Conservation (phyloP, 2,797 vertebrate species). For the Ispidina picta region DNA sequence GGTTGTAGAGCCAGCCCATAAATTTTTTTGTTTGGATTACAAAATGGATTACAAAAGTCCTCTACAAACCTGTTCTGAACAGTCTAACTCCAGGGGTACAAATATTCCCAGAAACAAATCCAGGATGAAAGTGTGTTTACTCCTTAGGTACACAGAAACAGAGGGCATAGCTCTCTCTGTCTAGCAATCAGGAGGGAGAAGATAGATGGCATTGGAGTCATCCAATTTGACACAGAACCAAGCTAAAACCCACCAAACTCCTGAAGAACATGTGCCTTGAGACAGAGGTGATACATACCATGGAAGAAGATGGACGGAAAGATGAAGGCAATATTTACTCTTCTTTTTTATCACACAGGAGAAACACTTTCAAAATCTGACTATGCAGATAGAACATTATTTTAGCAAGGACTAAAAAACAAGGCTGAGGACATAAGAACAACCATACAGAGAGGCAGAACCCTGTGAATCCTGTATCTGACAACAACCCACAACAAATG, state of each 20-base stretch:
- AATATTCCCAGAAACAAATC: neutral
- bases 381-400: neutral
- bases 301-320: neutral
- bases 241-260: constrained; percentile 6
- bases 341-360: neutral
- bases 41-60: neutral
- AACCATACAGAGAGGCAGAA: neutral
- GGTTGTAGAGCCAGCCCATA: neutral
- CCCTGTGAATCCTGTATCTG: neutral
- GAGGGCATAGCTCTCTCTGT: neutral
- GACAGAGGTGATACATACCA: neutral
- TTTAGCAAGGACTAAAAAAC: neutral
- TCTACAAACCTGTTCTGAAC: neutral
- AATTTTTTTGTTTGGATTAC: neutral
- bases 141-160: neutral
- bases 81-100: neutral
- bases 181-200: neutral
- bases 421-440: neutral
- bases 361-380: neutral
- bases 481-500: neutral
- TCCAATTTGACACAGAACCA: constrained; percentile 1
- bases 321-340: neutral
- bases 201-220: neutral
- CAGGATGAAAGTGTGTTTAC: neutral
- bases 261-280: neutral